phyloP scores from a whole-genome alignment of 2,888 invertebrate species.

The Fragum fragum region DNA sequence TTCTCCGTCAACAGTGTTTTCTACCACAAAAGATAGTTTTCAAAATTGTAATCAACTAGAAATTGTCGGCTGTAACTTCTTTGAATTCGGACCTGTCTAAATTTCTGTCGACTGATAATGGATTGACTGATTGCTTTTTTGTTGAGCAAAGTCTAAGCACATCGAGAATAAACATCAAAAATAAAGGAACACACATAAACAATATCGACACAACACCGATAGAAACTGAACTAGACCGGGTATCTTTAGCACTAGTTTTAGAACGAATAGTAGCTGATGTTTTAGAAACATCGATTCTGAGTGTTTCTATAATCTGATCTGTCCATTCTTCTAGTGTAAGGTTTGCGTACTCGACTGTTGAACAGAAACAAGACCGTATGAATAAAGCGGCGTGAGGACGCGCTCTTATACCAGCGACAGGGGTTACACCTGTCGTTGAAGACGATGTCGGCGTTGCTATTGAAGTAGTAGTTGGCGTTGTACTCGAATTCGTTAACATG shows the following conservation, averaged over 20 bases:
- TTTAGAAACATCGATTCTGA: not conserved
- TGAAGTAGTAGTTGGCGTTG: not conserved
- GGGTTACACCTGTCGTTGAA: not conserved
- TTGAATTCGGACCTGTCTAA: too few species aligned
- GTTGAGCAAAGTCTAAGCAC: not conserved
- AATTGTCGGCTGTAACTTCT: too few species aligned
- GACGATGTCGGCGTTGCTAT: not conserved
- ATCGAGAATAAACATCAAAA: not conserved
- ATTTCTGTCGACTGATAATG: too few species aligned
- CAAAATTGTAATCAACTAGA: too few species aligned
- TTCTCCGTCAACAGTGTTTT: too few species aligned
- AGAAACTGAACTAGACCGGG: slow-evolving; percentile 1
- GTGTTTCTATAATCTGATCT: not conserved
- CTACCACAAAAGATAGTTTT: too few species aligned
- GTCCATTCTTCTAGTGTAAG: slow-evolving; percentile 2
- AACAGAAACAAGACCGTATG: slow-evolving; percentile 18
- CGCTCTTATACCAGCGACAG: not conserved
- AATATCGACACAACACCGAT: not conserved
- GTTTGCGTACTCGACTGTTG: not conserved
- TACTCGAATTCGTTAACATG: not conserved
- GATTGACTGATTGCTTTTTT: too few species aligned
- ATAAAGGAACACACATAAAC: not conserved
- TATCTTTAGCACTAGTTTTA: slow-evolving; percentile 10
- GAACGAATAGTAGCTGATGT: not conserved
- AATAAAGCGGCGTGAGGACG: not conserved